A percentile compares a stretch with the other conserved stretches of the same genome.
Evolutionary conservation across 2,888 invertebrate species (phyloP).

Genomic region (Xanthia icteritia): DNA sequence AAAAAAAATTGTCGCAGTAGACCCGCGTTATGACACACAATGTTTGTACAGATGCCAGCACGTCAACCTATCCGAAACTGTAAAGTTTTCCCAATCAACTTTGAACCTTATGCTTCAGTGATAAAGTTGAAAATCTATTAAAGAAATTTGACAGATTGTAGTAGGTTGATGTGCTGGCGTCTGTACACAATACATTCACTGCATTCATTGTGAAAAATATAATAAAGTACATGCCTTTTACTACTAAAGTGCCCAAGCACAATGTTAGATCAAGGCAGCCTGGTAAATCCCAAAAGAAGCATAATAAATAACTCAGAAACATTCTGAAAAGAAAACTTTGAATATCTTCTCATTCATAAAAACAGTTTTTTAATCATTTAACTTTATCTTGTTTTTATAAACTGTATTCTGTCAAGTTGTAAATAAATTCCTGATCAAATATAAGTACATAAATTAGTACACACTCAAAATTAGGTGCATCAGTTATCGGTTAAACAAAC

Average conservation of each 20-base stretch:
- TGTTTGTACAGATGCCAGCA: too few relatives aligned
- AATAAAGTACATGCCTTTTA: not conserved
- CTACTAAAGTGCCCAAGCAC: slow-evolving; percentile 7
- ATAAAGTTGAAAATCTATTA: too few relatives aligned
- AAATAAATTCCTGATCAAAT: slow-evolving; percentile 13
- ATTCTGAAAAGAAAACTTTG: not conserved
- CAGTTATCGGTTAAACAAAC: not conserved
- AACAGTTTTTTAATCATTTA: not conserved
- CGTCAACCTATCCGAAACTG: too few relatives aligned
- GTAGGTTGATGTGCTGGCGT: too few relatives aligned
- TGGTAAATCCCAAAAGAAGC: slow-evolving; percentile 13
- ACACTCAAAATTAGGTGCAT: slow-evolving; percentile 33
- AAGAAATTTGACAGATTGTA: too few relatives aligned
- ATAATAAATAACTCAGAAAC: slow-evolving; percentile 31
- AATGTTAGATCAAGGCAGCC: not conserved
- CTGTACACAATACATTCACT: not conserved
- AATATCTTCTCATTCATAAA: not conserved
- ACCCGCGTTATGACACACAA: not conserved
- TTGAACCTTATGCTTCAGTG: too few relatives aligned
- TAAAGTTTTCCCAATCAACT: too few relatives aligned
- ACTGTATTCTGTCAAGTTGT: not conserved
- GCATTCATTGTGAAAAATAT: not conserved
- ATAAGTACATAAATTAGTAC: slow-evolving; percentile 21
- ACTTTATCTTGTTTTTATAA: not conserved
- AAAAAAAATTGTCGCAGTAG: not conserved